phyloP scores from a whole-genome alignment of 2,888 invertebrate genomes.

The Drosophila suboccidentalis region DNA sequence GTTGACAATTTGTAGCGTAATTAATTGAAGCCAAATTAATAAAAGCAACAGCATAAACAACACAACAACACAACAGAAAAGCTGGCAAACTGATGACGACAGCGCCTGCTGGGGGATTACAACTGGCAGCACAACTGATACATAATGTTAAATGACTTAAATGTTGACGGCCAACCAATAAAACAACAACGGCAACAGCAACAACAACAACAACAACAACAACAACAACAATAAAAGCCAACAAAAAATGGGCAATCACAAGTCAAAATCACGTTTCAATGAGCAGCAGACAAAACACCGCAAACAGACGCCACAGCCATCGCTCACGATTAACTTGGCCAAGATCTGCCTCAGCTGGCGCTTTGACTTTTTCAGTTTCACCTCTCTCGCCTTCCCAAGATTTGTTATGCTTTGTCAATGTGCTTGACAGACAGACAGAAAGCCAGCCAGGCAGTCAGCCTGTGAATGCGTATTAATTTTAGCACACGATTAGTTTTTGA shows the following conservation, averaged over 20 bases:
- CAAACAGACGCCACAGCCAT: constrained; percentile 47
- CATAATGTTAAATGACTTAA: constrained; percentile 76
- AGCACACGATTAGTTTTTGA: constrained; percentile 75
- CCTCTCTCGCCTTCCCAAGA: constrained; percentile 56
- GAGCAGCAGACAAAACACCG: constrained; percentile 55
- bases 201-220: constrained; percentile 21
- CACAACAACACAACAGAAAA: constrained; percentile 3
- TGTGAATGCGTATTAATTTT: constrained; percentile 72
- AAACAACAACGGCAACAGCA: constrained; percentile 27
- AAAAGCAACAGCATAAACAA: constrained; percentile 51
- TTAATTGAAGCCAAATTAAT: constrained; percentile 78
- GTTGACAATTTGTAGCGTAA: constrained; percentile 80
- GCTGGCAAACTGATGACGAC: constrained; percentile 58
- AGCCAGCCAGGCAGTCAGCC: constrained; percentile 9
- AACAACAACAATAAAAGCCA: constrained; percentile 3
- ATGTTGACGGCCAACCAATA: constrained; percentile 67
- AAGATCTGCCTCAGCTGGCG: constrained; percentile 52
- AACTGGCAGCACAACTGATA: constrained; percentile 68
- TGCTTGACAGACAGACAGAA: constrained; percentile 8
- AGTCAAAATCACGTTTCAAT: constrained; percentile 72
- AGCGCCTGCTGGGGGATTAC: constrained; percentile 65
- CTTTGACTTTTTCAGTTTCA: constrained; percentile 67
- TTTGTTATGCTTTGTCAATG: constrained; percentile 78
- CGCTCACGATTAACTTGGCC: constrained; percentile 73
- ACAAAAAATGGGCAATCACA: constrained; percentile 51